Base-by-base conservation (phyloP, 53 echinoderm and acorn worm species). In the Arbacia lixula region DNA sequence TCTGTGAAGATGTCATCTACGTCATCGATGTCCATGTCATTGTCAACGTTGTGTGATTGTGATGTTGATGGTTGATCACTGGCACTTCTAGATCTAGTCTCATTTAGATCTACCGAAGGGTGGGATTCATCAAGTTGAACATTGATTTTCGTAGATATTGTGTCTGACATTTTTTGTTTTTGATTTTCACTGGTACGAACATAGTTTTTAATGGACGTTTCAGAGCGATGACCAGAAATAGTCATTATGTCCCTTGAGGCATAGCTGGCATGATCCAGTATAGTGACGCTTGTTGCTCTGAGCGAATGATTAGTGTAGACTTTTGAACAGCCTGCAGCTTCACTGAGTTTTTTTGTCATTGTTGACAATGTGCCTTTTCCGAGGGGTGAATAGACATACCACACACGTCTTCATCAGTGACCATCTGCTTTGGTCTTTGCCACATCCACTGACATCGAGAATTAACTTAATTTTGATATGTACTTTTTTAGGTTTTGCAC, bases 221-320 rank as follows among this genome's bases (percentile, higher is more conserved):
- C 29, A 1, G 60, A 22, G 8, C 60, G 60, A 60, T 60, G 25
- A 12, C 60, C 60, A 4, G 29, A 60, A 5, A 60, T 31, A 26
- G 9, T 60, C 60, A 60, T 60, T 12, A 60, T 60, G 21, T 60
- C 60, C n/a, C 60, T 25, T 1, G 69, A 68, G 5, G 10, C 35
- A 37, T 68, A 68, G 19, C 69, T 14, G 14, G 37, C 69, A 32
- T 68, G 39, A 17, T 68, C 69, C 4, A 20, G 37, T 1, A 36
- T n/a, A n/a, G n/a, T n/a, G n/a, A n/a, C n/a, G n/a, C n/a, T n/a
- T n/a, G n/a, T n/a, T n/a, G 12, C 52, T 51, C 52, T 12, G 12
- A 88, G 58, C 20, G 84, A 72, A 40, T 84, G 68, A 57, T 90
- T 90, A 20, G 86, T 82, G 66, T 90, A 90, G 2, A 62, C n/a